Evolutionary conservation across 2,113 vertebrate genomes (phyloP).

Genomic region (Rhinopomastus cyanomelas): DNA sequence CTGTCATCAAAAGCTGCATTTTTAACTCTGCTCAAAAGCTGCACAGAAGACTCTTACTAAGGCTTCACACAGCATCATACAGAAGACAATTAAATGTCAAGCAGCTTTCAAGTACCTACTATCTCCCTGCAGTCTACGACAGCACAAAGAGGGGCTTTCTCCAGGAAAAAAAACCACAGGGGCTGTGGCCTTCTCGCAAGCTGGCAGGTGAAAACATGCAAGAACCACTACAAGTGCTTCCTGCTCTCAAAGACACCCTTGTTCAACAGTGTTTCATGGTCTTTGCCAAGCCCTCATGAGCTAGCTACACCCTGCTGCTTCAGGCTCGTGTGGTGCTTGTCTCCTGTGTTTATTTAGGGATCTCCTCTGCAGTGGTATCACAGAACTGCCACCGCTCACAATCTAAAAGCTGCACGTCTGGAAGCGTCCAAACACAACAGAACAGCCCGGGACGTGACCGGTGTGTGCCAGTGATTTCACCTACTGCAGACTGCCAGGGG

Average conservation of each 20-base stretch:
- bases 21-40: not conserved
- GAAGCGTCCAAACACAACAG: accelerated
- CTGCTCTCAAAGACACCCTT: not conserved
- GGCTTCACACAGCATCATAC: not conserved
- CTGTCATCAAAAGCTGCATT: not conserved
- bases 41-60: not conserved
- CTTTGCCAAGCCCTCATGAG: not conserved
- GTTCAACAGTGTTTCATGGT: not conserved
- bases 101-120: not conserved
- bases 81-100: not conserved
- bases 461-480: accelerated
- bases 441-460: not conserved
- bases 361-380: not conserved
- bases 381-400: not conserved
- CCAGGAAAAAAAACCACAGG: not conserved
- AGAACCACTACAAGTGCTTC: not conserved
- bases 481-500: not conserved
- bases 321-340: not conserved
- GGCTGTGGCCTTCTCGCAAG: not conserved
- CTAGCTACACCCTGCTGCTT: not conserved
- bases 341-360: not conserved
- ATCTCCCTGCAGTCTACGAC: not conserved
- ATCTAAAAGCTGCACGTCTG: accelerated
- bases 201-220: not conserved
- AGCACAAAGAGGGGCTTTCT: not conserved